Conservation (phyloP, 2,888 invertebrate genomes). For the Amphipoea lucens region DNA sequence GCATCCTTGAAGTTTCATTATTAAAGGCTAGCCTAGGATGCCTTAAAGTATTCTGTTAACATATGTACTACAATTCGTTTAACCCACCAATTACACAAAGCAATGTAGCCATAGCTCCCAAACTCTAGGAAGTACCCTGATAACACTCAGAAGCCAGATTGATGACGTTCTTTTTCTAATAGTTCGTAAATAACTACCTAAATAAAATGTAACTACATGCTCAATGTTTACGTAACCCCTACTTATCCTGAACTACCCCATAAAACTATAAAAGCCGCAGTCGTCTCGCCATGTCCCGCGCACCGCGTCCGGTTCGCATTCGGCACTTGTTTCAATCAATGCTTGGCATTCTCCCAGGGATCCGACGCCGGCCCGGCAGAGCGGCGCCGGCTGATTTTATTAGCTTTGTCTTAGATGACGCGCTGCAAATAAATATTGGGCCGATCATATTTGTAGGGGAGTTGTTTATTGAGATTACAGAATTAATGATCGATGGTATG, state of each 20-base stretch:
- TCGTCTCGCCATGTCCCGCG: conserved; percentile 1
- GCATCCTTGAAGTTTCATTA: too few species aligned
- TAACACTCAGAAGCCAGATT: background rate
- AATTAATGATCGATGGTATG: background rate
- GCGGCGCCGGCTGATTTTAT: conserved; percentile 78
- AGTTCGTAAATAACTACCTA: background rate
- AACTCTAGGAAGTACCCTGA: background rate
- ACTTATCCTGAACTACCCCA: conserved; percentile 27
- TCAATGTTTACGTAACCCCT: conserved; percentile 24
- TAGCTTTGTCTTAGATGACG: conserved; percentile 66
- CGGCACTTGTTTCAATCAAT: conserved; percentile 75
- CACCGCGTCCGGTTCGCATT: conserved; percentile 16
- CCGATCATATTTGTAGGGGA: conserved; percentile 44
- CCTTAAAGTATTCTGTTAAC: background rate
- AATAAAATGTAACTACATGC: conserved; percentile 15
- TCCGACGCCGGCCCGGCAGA: conserved; percentile 65
- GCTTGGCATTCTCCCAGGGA: conserved; percentile 79
- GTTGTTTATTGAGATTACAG: conserved; percentile 17
- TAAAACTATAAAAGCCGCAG: conserved; percentile 29
- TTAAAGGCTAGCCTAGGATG: too few species aligned
- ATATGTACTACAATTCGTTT: background rate
- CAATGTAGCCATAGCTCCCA: background rate
- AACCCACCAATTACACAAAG: background rate
- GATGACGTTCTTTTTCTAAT: background rate
- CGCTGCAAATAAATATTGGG: conserved; percentile 43